These are phyloP conservation scores for Dendrocopos noguchii DNA, from an alignment of 2,113 vertebrate species.

Conservation along the genomic window DNA sequence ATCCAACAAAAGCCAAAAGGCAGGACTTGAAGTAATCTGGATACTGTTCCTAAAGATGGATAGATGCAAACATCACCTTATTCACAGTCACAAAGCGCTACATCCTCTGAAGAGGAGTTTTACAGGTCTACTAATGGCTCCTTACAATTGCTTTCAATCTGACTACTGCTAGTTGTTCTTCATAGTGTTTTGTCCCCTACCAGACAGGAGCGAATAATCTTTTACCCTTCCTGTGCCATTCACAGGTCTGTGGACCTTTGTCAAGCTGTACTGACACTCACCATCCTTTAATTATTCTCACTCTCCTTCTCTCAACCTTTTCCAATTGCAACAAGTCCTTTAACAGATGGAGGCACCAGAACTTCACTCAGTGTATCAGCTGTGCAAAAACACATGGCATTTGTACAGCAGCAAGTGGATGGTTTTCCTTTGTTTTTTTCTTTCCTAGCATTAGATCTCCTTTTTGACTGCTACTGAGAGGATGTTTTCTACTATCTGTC, in stretches of 20 bases:
- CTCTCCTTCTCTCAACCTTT: not conserved
- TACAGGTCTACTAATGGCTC: fast-evolving
- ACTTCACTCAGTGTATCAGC: not conserved
- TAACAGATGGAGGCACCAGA: not conserved
- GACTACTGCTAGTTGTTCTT: not conserved
- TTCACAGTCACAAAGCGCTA: not conserved
- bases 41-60: not conserved
- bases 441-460: not conserved
- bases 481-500: not conserved
- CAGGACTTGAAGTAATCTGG: not conserved
- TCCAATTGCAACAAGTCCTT: not conserved
- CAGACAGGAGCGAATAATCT: not conserved
- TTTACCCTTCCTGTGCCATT: not conserved
- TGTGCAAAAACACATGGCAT: fast-evolving
- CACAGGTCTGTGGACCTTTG: not conserved
- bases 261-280: not conserved
- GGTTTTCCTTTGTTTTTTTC: not conserved
- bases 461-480: not conserved
- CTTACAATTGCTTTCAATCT: not conserved
- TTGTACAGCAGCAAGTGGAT: not conserved
- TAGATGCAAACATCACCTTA: not conserved
- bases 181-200: not conserved
- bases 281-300: not conserved
- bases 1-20: not conserved
- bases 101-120: not conserved